A percentile compares a stretch with the other conserved stretches of the same genome.
phyloP scores from a whole-genome alignment of 2,888 invertebrate genomes.

The Acanthococcus lagerstroemiae region DNA sequence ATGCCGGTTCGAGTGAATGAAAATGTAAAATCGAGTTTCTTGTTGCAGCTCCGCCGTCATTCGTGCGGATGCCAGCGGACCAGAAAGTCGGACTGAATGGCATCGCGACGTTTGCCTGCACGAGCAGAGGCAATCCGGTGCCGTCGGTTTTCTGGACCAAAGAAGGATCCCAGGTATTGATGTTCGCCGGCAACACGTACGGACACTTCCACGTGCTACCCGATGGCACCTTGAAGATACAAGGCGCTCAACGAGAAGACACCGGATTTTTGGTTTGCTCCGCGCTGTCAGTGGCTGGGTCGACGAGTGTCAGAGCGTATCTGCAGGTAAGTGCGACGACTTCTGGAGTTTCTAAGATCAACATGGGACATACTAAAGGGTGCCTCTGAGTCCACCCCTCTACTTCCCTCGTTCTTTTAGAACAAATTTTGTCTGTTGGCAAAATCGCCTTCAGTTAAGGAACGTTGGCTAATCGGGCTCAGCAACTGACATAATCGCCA shows the following conservation, averaged over 20 bases:
- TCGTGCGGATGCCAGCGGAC: slow-evolving; percentile 73
- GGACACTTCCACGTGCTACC: slow-evolving; percentile 55
- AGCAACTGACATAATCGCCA: no score
- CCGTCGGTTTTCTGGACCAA: slow-evolving; percentile 96
- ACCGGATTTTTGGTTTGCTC: slow-evolving; percentile 85
- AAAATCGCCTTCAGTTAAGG: no score
- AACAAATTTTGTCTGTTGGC: no score
- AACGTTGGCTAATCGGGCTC: no score
- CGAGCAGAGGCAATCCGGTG: slow-evolving; percentile 79
- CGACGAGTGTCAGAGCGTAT: slow-evolving; percentile 73
- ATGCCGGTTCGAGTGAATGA: no score
- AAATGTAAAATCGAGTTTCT: no score
- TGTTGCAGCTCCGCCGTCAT: slow-evolving; percentile 73
- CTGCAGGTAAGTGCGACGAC: slow-evolving; percentile 65
- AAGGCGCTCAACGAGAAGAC: slow-evolving; percentile 53
- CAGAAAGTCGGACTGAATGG: slow-evolving; percentile 77
- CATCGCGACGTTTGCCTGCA: slow-evolving; percentile 80
- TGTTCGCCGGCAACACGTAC: slow-evolving; percentile 68
- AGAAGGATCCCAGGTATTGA: slow-evolving; percentile 70
- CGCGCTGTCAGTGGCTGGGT: slow-evolving; percentile 89
- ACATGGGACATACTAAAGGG: no score
- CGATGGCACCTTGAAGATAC: slow-evolving; percentile 52
- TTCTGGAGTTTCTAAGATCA: no score
- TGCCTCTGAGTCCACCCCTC: no score
- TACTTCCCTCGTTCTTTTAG: no score